Percentiles rank a stretch among this genome's conserved stretches.
phyloP scores from a whole-genome alignment of 2,888 invertebrate species.

The Leptopilina drosophilae region DNA sequence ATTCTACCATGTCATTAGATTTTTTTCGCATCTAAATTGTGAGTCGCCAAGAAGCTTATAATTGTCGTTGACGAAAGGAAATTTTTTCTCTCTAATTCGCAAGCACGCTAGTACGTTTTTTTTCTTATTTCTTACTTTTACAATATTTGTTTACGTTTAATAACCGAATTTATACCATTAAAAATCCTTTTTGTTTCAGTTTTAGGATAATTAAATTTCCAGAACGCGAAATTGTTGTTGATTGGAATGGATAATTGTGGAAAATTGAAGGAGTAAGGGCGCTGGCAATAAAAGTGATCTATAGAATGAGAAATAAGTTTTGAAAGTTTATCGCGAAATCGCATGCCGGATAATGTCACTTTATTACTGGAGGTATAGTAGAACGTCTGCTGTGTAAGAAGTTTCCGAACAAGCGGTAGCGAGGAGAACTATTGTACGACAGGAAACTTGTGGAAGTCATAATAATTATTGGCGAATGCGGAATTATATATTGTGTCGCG shows the following conservation, averaged over 20 bases:
- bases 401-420: conserved; percentile 63
- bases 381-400: conserved; percentile 60
- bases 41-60: conserved; percentile 5
- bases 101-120: neutral
- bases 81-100: conserved; percentile 15
- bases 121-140: too few relatives aligned
- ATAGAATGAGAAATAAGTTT: conserved; percentile 68
- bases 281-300: neutral
- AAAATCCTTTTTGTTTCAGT: too few relatives aligned
- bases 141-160: too few relatives aligned
- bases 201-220: too few relatives aligned
- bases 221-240: too few relatives aligned
- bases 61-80: neutral
- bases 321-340: conserved; percentile 74
- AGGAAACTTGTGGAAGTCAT: conserved; percentile 70
- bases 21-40: conserved; percentile 30
- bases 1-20: conserved; percentile 44
- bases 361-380: conserved; percentile 65
- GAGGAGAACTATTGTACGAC: conserved; percentile 62
- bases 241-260: neutral
- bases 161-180: too few relatives aligned
- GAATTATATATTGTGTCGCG: conserved; percentile 75
- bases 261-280: neutral
- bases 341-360: conserved; percentile 74
- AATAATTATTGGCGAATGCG: conserved; percentile 75